A percentile compares a stretch with the other conserved stretches of the same genome.
phyloP scores from a whole-genome alignment of 2,888 invertebrate genomes.

The Tipula helvola region DNA sequence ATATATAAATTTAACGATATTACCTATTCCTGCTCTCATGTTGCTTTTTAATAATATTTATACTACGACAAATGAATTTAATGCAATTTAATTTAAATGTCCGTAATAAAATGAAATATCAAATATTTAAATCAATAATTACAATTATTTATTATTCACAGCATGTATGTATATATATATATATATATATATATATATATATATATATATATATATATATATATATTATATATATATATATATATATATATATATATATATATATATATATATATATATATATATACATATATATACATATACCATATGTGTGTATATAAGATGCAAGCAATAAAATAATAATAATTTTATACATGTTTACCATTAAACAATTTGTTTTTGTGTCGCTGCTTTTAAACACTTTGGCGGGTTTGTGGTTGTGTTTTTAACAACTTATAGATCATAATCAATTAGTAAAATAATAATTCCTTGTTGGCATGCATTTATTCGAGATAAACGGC shows the following conservation, averaged over 20 bases:
- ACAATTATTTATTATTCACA: background rate
- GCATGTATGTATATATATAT: background rate
- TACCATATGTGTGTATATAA: background rate
- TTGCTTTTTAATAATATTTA: background rate
- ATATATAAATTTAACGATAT: background rate
- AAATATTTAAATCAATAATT: background rate
- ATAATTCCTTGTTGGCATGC: too few relatives aligned
- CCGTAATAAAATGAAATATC: background rate
- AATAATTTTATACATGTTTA: background rate
- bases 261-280: too few relatives aligned
- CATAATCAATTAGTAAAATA: too few relatives aligned
- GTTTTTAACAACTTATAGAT: background rate
- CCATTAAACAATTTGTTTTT: background rate
- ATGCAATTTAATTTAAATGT: background rate
- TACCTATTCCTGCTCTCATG: background rate
- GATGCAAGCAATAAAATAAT: background rate
- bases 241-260: too few relatives aligned
- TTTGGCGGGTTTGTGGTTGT: background rate
- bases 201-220: too few relatives aligned
- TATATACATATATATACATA: too few relatives aligned
- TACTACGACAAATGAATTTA: background rate
- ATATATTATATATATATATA: too few relatives aligned
- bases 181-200: too few relatives aligned
- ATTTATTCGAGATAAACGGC: too few relatives aligned
- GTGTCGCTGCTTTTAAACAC: background rate